phyloP scores from a whole-genome alignment of 2,113 vertebrate species.

The Hymenochirus boettgeri region DNA sequence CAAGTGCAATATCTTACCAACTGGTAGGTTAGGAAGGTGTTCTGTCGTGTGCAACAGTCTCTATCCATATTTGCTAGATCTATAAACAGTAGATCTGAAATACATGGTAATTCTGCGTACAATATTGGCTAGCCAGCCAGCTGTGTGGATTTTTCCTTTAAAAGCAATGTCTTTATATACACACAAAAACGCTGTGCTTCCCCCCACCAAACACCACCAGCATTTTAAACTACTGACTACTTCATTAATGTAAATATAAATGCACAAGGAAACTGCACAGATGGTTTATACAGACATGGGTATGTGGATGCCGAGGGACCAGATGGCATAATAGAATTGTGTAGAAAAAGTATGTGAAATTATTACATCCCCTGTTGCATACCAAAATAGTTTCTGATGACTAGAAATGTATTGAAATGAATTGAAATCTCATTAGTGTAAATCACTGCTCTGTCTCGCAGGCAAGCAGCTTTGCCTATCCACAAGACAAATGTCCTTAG shows the following conservation, averaged over 20 bases:
- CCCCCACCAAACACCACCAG: not conserved
- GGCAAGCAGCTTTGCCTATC: constrained; percentile 37
- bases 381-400: constrained; percentile 52
- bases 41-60: no score
- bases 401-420: constrained; percentile 49
- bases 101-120: no score
- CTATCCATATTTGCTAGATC: no score
- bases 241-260: constrained; percentile 52
- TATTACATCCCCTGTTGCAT: constrained; percentile 46
- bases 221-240: constrained; percentile 10
- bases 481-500: constrained; percentile 39
- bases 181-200: not conserved
- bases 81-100: no score
- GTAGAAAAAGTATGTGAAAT: constrained; percentile 56
- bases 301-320: constrained; percentile 61
- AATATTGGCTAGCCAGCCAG: no score
- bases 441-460: constrained; percentile 47
- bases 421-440: constrained; percentile 43
- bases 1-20: no score
- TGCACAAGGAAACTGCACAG: constrained; percentile 56
- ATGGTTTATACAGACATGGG: constrained; percentile 59
- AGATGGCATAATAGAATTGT: constrained; percentile 58
- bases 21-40: no score
- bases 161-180: not conserved
- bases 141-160: not conserved